A percentile compares a stretch with the other conserved stretches of the same genome.
Evolutionary conservation across 2,888 invertebrate species (phyloP).

Genomic region (Proisotoma minuta): DNA sequence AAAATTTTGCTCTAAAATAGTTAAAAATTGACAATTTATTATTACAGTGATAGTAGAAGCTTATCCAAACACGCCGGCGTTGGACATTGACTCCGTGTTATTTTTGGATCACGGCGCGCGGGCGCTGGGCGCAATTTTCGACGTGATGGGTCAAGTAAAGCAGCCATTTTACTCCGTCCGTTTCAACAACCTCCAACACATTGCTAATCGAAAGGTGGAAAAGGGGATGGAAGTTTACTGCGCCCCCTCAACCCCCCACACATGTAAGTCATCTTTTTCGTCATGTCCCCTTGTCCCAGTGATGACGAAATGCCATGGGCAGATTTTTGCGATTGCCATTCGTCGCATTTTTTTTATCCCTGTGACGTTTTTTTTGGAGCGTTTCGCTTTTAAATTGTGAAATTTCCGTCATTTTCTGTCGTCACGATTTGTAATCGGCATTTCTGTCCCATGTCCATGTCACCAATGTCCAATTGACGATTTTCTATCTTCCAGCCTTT

Average conservation of each 20-base stretch:
- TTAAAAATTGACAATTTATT: constrained; percentile 19
- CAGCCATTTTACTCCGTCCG: constrained; percentile 85
- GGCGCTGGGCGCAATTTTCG: constrained; percentile 76
- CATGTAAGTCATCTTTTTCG: constrained; percentile 49
- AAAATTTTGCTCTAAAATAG: constrained; percentile 1
- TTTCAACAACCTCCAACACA: constrained; percentile 76
- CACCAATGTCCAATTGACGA: too few species aligned
- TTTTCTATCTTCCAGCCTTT: constrained; percentile 32
- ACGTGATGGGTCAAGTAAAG: constrained; percentile 82
- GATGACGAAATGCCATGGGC: too few species aligned
- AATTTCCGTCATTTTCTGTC: too few species aligned
- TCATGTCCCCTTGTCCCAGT: neutral
- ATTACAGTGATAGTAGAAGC: constrained; percentile 70
- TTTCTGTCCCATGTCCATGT: too few species aligned
- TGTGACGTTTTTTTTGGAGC: too few species aligned
- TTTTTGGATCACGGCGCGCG: constrained; percentile 75
- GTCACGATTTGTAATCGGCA: too few species aligned
- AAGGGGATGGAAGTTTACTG: constrained; percentile 72
- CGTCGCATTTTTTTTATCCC: too few species aligned
- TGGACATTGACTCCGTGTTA: constrained; percentile 80
- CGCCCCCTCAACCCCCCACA: constrained; percentile 72
- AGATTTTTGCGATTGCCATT: too few species aligned
- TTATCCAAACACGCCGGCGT: constrained; percentile 66
- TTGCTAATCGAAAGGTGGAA: constrained; percentile 62
- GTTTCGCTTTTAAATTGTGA: too few species aligned